These are phyloP conservation scores for Apostichopus leukothele DNA, from an alignment of 53 echinoderm and acorn worm genomes.

Conservation along the genomic window DNA sequence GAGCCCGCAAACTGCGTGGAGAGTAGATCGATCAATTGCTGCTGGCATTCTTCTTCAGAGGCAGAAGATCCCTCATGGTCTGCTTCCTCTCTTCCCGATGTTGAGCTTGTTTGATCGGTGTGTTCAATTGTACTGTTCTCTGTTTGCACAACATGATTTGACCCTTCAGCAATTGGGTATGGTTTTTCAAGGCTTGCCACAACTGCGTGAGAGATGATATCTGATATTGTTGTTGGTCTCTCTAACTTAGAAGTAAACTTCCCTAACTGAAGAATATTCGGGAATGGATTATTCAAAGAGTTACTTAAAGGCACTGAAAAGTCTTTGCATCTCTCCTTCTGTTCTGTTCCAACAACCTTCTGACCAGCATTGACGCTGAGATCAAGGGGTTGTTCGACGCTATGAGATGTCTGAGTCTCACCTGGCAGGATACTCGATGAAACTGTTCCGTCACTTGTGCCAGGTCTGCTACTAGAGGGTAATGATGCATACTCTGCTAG, in stretches of 20 bases:
- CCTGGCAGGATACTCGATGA: neutral
- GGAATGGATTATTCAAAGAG: neutral
- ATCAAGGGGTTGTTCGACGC: conserved; percentile 29
- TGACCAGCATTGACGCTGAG: conserved; percentile 9
- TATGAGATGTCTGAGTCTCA: neutral
- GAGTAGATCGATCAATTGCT: conserved; percentile 22
- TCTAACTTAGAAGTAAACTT: neutral
- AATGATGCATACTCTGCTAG: conserved; percentile 26
- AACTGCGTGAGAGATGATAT: conserved; percentile 37
- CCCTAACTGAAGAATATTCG: neutral
- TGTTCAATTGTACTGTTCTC: neutral
- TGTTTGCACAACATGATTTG: neutral
- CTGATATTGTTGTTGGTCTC: conserved; percentile 24
- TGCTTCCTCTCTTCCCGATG: neutral
- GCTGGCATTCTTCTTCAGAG: conserved; percentile 19
- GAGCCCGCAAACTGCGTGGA: conserved; percentile 31
- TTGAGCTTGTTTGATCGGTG: neutral
- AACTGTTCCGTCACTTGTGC: conserved; percentile 7
- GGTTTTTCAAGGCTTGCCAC: conserved; percentile 33
- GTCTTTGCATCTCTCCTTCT: neutral
- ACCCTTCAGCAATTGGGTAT: neutral
- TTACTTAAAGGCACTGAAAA: neutral
- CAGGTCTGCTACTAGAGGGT: neutral
- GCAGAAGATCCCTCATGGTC: neutral
- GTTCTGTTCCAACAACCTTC: neutral